These are phyloP conservation scores for Dioctria linearis DNA, from an alignment of 2,888 invertebrate genomes.

Conservation along the genomic window DNA sequence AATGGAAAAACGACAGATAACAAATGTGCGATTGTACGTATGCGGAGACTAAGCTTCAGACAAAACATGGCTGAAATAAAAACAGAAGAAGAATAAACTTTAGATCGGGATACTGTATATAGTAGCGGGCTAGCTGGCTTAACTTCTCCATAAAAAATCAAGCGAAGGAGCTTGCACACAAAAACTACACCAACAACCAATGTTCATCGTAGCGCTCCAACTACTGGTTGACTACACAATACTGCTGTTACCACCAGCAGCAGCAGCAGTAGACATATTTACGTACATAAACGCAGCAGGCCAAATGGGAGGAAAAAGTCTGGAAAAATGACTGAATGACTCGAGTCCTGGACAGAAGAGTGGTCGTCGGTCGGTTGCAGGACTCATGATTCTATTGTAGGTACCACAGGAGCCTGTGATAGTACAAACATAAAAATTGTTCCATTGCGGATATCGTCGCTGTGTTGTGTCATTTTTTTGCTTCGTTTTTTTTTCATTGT, in stretches of 20 bases:
- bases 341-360: background rate
- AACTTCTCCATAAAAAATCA: background rate
- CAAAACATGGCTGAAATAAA: too few relatives aligned
- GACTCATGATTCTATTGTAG: background rate
- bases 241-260: too few relatives aligned
- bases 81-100: too few relatives aligned
- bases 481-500: too few relatives aligned
- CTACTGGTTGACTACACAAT: too few relatives aligned
- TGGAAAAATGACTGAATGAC: too few relatives aligned
- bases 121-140: too few relatives aligned
- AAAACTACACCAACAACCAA: background rate
- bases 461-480: background rate
- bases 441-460: background rate
- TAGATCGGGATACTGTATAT: too few relatives aligned
- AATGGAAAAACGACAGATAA: conserved; percentile 6
- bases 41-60: too few relatives aligned
- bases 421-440: conserved; percentile 7
- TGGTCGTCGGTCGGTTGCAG: background rate
- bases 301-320: too few relatives aligned
- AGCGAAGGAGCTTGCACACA: background rate
- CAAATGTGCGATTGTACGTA: background rate
- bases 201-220: background rate
- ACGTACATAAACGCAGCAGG: too few relatives aligned
- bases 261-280: too few relatives aligned
- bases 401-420: background rate